These are phyloP conservation scores for Hippocampus zosterae DNA, from an alignment of 2,113 vertebrate species.

Conservation along the genomic window DNA sequence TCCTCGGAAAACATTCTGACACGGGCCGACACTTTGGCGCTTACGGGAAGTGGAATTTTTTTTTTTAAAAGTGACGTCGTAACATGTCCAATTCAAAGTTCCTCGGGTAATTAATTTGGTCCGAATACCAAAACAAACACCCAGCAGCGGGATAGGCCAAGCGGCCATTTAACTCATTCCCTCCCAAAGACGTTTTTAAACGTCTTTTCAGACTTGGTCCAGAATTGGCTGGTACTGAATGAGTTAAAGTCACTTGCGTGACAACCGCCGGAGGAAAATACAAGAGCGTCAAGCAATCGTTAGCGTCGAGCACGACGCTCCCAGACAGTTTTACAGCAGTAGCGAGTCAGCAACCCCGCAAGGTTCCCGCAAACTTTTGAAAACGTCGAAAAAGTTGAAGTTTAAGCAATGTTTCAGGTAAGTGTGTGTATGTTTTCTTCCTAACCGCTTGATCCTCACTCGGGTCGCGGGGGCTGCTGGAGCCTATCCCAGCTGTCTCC, in stretches of 20 bases:
- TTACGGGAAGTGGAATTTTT: not conserved
- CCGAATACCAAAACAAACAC: not conserved
- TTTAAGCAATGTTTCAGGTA: not conserved
- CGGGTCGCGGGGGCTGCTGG: too few relatives aligned
- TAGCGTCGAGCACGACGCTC: not conserved
- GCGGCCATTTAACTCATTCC: not conserved
- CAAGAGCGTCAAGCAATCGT: not conserved
- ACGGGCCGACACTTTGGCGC: not conserved
- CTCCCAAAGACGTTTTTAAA: too few relatives aligned
- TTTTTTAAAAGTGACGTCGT: too few relatives aligned
- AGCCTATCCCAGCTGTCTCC: too few relatives aligned
- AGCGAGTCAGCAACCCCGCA: not conserved
- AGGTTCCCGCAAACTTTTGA: not conserved
- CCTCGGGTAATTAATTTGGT: not conserved
- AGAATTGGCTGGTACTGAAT: too few relatives aligned
- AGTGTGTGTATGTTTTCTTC: not conserved
- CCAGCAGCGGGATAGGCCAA: not conserved
- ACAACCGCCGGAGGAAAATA: not conserved
- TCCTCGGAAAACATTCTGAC: not conserved
- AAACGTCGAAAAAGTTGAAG: not conserved
- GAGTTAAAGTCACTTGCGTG: too few relatives aligned
- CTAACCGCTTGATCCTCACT: too few relatives aligned
- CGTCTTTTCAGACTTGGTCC: too few relatives aligned
- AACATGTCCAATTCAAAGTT: not conserved
- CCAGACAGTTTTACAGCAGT: not conserved